Evolutionary conservation across 2,113 vertebrate species (phyloP).

Genomic region (Muntiacus reevesi): DNA sequence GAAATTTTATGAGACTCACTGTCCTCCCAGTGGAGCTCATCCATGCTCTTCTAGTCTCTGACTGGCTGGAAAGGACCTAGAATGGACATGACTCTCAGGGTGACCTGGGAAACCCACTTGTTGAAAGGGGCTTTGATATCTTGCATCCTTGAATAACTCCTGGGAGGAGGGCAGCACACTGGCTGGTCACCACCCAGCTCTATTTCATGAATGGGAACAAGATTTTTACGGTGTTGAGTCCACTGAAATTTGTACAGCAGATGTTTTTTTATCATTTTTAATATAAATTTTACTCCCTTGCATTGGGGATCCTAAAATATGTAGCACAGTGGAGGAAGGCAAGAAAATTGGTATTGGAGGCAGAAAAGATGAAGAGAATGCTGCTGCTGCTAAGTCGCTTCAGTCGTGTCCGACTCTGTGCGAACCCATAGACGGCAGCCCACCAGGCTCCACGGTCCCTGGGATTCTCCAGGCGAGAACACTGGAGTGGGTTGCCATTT

Average conservation of each 20-base stretch:
- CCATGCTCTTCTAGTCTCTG: not conserved
- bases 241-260: not conserved
- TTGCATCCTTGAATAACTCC: not conserved
- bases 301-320: not conserved
- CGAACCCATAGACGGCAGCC: fast-evolving
- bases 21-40: not conserved
- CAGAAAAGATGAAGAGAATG: not conserved
- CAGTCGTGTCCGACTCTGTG: not conserved
- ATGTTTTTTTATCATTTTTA: not conserved
- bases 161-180: not conserved
- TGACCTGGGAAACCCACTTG: not conserved
- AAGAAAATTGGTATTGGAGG: not conserved
- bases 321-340: not conserved
- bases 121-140: not conserved
- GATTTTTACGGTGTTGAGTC: not conserved
- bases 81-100: not conserved
- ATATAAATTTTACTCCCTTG: not conserved
- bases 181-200: not conserved
- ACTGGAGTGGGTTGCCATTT: not conserved
- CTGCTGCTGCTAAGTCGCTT: not conserved
- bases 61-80: not conserved
- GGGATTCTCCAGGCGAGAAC: not conserved
- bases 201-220: not conserved
- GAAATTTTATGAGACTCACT: not conserved
- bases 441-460: fast-evolving